phyloP scores from a whole-genome alignment of 2,797 vertebrate species.

The Tragelaphus eurycerus region DNA sequence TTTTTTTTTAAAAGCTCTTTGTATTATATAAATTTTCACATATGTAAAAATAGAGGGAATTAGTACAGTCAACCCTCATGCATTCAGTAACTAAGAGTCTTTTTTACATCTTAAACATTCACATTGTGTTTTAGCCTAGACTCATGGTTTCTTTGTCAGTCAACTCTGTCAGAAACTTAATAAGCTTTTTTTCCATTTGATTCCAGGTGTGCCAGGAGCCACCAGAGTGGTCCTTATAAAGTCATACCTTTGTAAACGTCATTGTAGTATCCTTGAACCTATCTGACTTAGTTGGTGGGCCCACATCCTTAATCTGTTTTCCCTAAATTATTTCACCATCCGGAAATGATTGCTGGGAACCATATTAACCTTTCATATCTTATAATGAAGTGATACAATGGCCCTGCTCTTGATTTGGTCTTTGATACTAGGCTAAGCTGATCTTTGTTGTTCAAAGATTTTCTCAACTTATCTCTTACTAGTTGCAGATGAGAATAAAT shows the following conservation, averaged over 20 bases:
- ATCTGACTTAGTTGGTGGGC: not conserved
- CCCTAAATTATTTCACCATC: not conserved
- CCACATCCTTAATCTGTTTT: not conserved
- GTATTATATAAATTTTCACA: not conserved
- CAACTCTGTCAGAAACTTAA: not conserved
- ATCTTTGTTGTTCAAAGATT: not conserved
- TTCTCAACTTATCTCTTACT: conserved; percentile 3
- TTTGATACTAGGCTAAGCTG: not conserved
- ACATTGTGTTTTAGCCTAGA: not conserved
- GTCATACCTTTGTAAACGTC: not conserved
- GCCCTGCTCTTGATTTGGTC: not conserved
- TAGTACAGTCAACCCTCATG: not conserved
- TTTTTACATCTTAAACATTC: not conserved
- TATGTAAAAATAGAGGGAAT: not conserved
- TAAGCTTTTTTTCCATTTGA: not conserved
- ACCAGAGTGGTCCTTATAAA: not conserved
- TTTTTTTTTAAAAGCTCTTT: not conserved
- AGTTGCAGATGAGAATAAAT: not conserved
- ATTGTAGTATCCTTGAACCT: not conserved
- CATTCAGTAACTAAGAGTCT: not conserved
- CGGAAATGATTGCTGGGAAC: not conserved
- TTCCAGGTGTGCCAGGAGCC: not conserved
- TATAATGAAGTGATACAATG: conserved; percentile 6
- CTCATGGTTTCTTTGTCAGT: not conserved
- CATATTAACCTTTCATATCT: not conserved